Base-by-base conservation (phyloP, 1,140 invertebrate genomes). In the Rhyacophila brunnea region DNA sequence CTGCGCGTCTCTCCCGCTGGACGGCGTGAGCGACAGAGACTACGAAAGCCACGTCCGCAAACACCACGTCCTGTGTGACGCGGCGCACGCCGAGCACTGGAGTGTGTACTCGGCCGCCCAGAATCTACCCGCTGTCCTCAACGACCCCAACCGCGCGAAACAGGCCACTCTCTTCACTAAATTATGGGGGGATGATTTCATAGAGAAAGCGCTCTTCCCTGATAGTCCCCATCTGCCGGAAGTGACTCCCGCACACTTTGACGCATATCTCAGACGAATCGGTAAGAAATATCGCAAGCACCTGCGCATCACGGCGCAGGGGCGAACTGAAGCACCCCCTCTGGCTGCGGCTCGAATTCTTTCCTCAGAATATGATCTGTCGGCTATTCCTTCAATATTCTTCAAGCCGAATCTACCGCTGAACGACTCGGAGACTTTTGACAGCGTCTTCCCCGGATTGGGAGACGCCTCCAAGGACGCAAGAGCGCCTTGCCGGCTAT, bases 121-220 rank as follows among this genome's bases (percentile, higher is more conserved):
- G 77, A 99, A 99, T 78, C 81, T 99, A 61, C 92, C 96, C 17
- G 94, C 96, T 47, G 93, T 97, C 52, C 81, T 99, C 19, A 97
- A 98, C 79, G 96, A 99, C 80, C 96, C 97, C 0, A 87, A 89
- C 45, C 87, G 88, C 67, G 89, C 92, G 50, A 94, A 93, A 74
- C 91, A 91, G 71, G 87, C 83, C 68, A 93, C 96, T 71, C 95
- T 99, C 68, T 95, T 99, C 68, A 97, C 95, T 1, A 95, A 94
- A 74, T 96, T 94, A 62, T 99, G 97, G 97, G 96, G 97, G 36
- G 95, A 97, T 68, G 84, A 84, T 55, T 98, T 98, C 77, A 83
- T 96, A 6, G 94, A 96, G 59, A 88, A 87, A 66, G 74, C 80
- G 18, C 81, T 86, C 13, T 85, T 97, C 68, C 83, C 87, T 15